Percentiles rank a stretch among this genome's conserved stretches.
Conservation (phyloP, 2,888 invertebrate genomes). For the Agrilus cyanescens region DNA sequence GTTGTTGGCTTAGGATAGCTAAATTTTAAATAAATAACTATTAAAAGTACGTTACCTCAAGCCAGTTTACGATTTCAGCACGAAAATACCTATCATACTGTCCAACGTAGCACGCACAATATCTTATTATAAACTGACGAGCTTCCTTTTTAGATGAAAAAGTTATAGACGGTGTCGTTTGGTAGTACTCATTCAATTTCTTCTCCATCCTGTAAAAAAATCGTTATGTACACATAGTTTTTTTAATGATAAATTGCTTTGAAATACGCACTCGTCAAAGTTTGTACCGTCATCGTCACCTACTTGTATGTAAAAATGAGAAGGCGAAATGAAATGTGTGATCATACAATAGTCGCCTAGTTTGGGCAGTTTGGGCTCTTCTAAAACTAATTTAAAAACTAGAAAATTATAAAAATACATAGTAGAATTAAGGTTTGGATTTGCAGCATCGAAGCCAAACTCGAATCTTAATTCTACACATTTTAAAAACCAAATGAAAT, state of each 20-base stretch:
- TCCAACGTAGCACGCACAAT: slow-evolving; percentile 3
- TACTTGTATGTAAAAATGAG: slow-evolving; percentile 9
- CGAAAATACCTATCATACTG: slow-evolving; percentile 5
- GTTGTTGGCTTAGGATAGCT: too few relatives aligned
- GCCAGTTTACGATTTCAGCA: slow-evolving; percentile 9
- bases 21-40: too few relatives aligned
- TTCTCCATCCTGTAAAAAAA: slow-evolving; percentile 2
- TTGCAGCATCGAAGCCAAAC: too few relatives aligned
- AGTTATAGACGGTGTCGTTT: background rate
- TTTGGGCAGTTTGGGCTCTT: background rate
- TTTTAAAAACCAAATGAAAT: too few relatives aligned
- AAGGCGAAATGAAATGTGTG: slow-evolving; percentile 2
- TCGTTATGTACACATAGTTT: background rate
- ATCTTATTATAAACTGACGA: background rate
- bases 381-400: slow-evolving; percentile 2
- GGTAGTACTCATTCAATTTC: background rate
- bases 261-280: slow-evolving; percentile 7
- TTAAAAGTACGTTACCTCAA: too few relatives aligned
- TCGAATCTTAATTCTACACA: too few relatives aligned
- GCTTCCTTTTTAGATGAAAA: background rate
- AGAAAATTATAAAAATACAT: background rate
- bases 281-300: slow-evolving; percentile 3
- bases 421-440: too few relatives aligned
- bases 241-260: background rate
- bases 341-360: slow-evolving; percentile 6